Conservation (phyloP, 1,140 invertebrate species). For the Drosophila prosaltans region DNA sequence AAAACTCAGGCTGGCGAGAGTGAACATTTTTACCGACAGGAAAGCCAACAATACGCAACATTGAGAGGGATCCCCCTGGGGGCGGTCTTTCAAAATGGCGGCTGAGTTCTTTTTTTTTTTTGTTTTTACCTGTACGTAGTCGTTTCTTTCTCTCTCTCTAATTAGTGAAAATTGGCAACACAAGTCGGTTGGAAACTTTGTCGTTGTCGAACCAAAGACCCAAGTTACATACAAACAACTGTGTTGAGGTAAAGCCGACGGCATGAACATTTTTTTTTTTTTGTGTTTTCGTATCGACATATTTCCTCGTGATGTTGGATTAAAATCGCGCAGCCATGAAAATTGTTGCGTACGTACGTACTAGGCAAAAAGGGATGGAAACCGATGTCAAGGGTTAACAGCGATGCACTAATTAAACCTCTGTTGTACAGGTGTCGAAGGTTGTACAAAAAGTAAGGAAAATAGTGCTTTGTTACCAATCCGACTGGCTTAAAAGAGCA, state of each 20-base stretch:
- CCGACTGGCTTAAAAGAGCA: too few relatives aligned
- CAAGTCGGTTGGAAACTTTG: conserved; percentile 74
- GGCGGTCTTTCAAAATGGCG: conserved; percentile 66
- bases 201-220: conserved; percentile 1
- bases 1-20: conserved; percentile 18
- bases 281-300: conserved; percentile 36
- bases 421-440: background rate
- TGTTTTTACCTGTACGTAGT: conserved; percentile 46
- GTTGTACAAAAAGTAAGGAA: background rate
- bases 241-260: conserved; percentile 3
- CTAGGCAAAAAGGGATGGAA: background rate
- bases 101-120: conserved; percentile 20
- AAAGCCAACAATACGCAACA: conserved; percentile 34
- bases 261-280: conserved; percentile 6
- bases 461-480: background rate
- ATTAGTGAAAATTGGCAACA: conserved; percentile 79
- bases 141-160: conserved; percentile 38
- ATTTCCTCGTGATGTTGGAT: conserved; percentile 70
- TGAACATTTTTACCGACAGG: conserved; percentile 21
- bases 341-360: conserved; percentile 62
- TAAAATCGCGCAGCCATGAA: conserved; percentile 77
- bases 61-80: conserved; percentile 14
- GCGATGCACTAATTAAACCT: conserved; percentile 8
- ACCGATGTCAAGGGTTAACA: background rate
- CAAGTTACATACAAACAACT: conserved; percentile 2